Conservation (phyloP, 2,797 vertebrate species). For the Eleutherodactylus coqui region DNA sequence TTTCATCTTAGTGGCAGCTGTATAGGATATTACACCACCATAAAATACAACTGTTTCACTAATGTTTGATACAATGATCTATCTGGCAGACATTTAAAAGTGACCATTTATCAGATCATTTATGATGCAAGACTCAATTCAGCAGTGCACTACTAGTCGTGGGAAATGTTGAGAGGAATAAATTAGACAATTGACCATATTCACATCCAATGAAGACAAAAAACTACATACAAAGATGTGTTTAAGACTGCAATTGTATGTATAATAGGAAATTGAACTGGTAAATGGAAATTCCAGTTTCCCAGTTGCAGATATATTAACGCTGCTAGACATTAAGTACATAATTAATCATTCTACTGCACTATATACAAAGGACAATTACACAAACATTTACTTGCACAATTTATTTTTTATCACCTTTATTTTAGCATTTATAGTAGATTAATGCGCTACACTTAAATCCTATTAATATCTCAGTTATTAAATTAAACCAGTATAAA, state of each 20-base stretch:
- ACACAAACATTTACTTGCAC: neutral
- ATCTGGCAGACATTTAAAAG: too few species aligned
- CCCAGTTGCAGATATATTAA: neutral
- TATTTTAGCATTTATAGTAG: slow-evolving; percentile 12
- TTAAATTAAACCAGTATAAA: slow-evolving; percentile 41
- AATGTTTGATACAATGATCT: too few species aligned
- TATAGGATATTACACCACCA: too few species aligned
- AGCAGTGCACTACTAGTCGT: neutral
- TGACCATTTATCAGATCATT: neutral
- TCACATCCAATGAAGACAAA: neutral
- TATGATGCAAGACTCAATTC: neutral
- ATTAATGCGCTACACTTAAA: slow-evolving; percentile 31
- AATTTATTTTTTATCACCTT: neutral
- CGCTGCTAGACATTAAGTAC: neutral
- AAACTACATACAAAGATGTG: neutral
- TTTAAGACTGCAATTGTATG: neutral
- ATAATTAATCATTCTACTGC: slow-evolving; percentile 38
- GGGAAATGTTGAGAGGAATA: neutral
- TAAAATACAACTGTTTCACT: too few species aligned
- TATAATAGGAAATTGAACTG: neutral
- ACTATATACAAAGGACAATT: slow-evolving; percentile 35
- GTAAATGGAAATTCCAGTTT: neutral
- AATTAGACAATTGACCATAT: neutral
- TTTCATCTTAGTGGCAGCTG: too few species aligned
- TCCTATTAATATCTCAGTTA: slow-evolving; percentile 39